phyloP scores from a whole-genome alignment of 2,113 vertebrate genomes.

The Melanerpes aurifrons region DNA sequence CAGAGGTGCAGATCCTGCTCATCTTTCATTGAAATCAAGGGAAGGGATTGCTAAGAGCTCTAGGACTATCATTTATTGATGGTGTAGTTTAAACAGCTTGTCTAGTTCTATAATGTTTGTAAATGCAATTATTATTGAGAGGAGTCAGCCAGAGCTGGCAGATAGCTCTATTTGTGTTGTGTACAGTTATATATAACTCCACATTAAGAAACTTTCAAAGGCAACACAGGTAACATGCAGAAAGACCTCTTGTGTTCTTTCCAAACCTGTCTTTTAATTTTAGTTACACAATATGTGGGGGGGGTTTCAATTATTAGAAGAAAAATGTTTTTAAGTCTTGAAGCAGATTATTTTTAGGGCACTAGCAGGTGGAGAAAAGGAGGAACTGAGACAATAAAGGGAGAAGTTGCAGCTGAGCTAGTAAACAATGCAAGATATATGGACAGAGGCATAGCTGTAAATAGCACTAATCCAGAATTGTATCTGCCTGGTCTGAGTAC shows the following conservation, averaged over 20 bases:
- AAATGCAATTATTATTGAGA: background rate
- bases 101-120: background rate
- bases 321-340: background rate
- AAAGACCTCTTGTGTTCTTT: background rate
- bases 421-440: background rate
- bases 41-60: background rate
- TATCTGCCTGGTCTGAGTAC: background rate
- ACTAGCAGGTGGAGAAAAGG: slow-evolving; percentile 18
- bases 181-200: background rate
- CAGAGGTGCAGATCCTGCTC: background rate
- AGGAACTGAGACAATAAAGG: slow-evolving; percentile 41
- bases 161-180: background rate
- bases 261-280: background rate
- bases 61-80: background rate
- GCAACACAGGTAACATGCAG: background rate
- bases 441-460: background rate
- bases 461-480: background rate
- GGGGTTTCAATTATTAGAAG: background rate
- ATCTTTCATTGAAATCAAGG: background rate
- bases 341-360: background rate
- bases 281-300: background rate
- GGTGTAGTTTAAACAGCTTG: background rate
- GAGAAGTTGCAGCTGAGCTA: slow-evolving; percentile 33
- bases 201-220: background rate
- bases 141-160: background rate